A percentile compares a stretch with the other conserved stretches of the same genome.
Evolutionary conservation across 2,888 invertebrate species (phyloP).

Genomic region (Pammene aurita): DNA sequence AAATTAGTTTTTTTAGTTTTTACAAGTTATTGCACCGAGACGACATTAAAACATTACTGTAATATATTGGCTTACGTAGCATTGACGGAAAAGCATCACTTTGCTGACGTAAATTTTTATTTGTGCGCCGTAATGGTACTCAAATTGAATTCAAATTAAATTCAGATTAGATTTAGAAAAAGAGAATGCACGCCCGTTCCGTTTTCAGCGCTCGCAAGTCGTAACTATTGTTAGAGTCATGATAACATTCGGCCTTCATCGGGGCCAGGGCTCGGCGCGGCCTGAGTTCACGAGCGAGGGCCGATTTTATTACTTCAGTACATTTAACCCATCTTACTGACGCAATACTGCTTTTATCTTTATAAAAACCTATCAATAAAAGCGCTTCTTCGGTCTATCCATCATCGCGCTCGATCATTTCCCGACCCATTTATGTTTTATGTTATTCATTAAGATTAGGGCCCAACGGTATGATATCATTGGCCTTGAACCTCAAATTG

Average conservation of each 20-base stretch:
- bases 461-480: conserved; percentile 34
- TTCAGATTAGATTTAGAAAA: neutral
- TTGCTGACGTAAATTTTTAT: conserved; percentile 1
- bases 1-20: neutral
- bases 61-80: neutral
- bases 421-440: conserved; percentile 31
- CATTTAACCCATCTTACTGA: conserved; percentile 77
- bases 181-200: neutral
- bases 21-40: neutral
- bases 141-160: neutral
- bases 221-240: conserved; percentile 35
- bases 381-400: conserved; percentile 20
- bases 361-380: conserved; percentile 40
- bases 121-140: neutral
- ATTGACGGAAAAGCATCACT: neutral
- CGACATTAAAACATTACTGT: neutral
- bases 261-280: conserved; percentile 56
- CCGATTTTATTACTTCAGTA: conserved; percentile 71
- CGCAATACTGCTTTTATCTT: conserved; percentile 68
- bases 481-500: conserved; percentile 34
- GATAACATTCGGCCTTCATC: conserved; percentile 56
- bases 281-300: conserved; percentile 75
- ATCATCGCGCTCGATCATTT: conserved; percentile 27
- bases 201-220: conserved; percentile 38
- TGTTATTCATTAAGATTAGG: conserved; percentile 32